Base-by-base conservation (phyloP, 2,888 invertebrate genomes). In the Cantharis rufa region DNA sequence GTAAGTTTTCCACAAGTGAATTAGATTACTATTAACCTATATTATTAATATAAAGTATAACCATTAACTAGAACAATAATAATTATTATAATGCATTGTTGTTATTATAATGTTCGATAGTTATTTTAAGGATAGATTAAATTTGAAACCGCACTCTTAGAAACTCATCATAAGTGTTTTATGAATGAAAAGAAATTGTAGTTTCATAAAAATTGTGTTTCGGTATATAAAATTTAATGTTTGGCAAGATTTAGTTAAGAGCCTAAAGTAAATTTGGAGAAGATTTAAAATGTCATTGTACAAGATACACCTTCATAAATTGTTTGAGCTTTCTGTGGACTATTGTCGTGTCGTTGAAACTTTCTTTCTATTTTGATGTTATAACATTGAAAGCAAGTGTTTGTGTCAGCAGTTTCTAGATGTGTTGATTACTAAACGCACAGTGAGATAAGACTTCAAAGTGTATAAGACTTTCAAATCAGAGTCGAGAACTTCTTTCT, bases 381-480 rank as follows among this genome's bases (percentile, higher is more conserved):
- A 28, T 64, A 70, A 70, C 70, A 63, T 77, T 69, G 74, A 77
- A 77, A 71, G 74, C 77, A 74, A 77, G 74, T 77, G 74, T 64
- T 72, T 32, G 69, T 72, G 71, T 77, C 77, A 75, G 74, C 77
- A 74, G 72, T 74, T 77, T 77, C 64, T 72, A 77, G 74, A 77
- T 77, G 77, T 74, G 77, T 77, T 77, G 74, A 77, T 77, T 77
- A 77, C 73, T 69, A 69, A 77, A 75, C 62, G 71, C 71, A 71
- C 62, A 74, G 68, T 21, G 64, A 66, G 77, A 77, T 77, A 74
- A 71, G 28, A 18, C 66, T 68, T 63, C 64, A 75, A 75, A 74
- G 64, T 71, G 71, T 48, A 71, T 70, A 74, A 77, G 74, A 71
- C 69, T 68, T 32, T 63, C 64, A 72, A 77, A 77, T 77, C 77